Evolutionary conservation across 1,140 invertebrate species (phyloP).

Genomic region (Drosophila suzukii): DNA sequence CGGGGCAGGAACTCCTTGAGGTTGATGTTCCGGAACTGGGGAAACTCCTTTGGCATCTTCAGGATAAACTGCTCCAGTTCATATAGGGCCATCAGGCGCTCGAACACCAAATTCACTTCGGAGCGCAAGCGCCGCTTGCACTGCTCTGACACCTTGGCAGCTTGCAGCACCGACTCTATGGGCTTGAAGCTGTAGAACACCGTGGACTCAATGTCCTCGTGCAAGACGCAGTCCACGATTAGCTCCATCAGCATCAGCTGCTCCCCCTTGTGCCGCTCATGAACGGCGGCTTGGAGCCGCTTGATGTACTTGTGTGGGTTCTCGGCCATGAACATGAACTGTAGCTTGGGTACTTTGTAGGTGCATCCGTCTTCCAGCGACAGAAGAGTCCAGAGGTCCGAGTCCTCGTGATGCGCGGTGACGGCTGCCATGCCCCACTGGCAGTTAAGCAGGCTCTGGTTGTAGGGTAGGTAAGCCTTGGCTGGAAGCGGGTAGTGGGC

Average conservation of each 20-base stretch:
- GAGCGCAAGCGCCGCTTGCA: slow-evolving; percentile 60
- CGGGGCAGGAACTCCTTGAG: slow-evolving; percentile 62
- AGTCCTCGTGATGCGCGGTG: slow-evolving; percentile 43
- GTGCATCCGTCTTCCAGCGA: slow-evolving; percentile 59
- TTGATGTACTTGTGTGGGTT: slow-evolving; percentile 67
- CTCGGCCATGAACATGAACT: slow-evolving; percentile 81
- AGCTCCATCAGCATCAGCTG: slow-evolving; percentile 73
- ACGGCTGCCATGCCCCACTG: slow-evolving; percentile 69
- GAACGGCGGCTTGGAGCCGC: slow-evolving; percentile 62
- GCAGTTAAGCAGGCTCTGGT: slow-evolving; percentile 59
- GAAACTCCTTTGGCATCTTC: slow-evolving; percentile 78
- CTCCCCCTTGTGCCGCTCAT: slow-evolving; percentile 68
- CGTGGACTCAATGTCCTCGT: slow-evolving; percentile 67
- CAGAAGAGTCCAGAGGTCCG: slow-evolving; percentile 56
- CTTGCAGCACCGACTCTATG: slow-evolving; percentile 48
- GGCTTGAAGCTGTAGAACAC: slow-evolving; percentile 61
- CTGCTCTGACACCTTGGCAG: slow-evolving; percentile 44
- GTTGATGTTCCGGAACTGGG: slow-evolving; percentile 56
- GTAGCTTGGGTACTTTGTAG: slow-evolving; percentile 70
- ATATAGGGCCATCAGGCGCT: slow-evolving; percentile 75
- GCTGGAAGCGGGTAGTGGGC: slow-evolving; percentile 68
- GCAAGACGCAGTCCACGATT: slow-evolving; percentile 77
- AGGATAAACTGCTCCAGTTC: slow-evolving; percentile 75
- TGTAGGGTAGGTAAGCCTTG: slow-evolving; percentile 62
- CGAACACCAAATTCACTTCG: slow-evolving; percentile 73